Conservation (phyloP, 2,113 vertebrate species). For the Triplophysa tibetana region DNA sequence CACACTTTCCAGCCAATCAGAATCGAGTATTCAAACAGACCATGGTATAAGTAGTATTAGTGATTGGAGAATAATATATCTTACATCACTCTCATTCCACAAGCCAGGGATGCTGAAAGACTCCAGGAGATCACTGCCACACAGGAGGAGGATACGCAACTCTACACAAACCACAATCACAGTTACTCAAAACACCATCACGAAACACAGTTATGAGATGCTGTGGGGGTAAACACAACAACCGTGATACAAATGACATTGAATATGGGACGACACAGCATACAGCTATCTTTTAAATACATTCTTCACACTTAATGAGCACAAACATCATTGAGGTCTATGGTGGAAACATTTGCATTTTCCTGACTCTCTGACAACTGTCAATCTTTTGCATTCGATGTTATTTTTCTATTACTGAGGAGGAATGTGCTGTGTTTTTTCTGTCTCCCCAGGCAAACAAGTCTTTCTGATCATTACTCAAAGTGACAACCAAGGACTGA, state of each 20-base stretch:
- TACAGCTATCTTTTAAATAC: neutral
- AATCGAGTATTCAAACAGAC: too few relatives aligned
- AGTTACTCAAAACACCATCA: constrained; percentile 14
- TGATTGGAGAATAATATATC: constrained; percentile 57
- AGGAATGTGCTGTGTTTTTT: neutral
- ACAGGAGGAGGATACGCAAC: constrained; percentile 95
- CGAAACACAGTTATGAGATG: neutral
- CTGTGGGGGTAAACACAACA: constrained; percentile 8
- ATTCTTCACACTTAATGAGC: constrained; percentile 11
- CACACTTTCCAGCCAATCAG: too few relatives aligned
- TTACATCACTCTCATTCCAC: constrained; percentile 98
- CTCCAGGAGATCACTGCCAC: constrained; percentile 95
- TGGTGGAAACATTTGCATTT: neutral
- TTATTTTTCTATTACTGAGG: constrained; percentile 16
- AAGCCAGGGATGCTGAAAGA: constrained; percentile 99
- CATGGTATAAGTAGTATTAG: too few relatives aligned
- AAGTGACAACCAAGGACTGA: neutral
- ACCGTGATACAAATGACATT: neutral
- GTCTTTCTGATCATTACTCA: constrained; percentile 4
- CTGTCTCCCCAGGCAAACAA: neutral
- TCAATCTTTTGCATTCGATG: constrained; percentile 10
- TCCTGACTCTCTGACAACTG: neutral
- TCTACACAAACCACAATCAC: constrained; percentile 71
- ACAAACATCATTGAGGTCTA: neutral
- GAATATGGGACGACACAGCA: neutral